Conservation (phyloP, 1,140 invertebrate species). For the Heterodera schachtii region DNA sequence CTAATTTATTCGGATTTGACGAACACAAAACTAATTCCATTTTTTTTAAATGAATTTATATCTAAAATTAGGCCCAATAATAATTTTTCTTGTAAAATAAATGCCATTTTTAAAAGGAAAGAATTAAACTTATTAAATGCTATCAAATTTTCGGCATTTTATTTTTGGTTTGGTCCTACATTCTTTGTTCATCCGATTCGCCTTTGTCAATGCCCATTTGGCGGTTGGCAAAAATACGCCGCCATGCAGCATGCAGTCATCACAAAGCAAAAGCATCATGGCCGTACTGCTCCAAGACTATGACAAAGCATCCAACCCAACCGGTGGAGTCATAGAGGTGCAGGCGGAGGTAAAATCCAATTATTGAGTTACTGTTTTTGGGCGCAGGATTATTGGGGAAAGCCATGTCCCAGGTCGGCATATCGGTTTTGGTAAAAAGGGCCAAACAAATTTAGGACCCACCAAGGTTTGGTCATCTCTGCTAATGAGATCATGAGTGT, state of each 20-base stretch:
- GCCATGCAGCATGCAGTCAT: slow-evolving; percentile 38
- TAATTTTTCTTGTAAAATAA: not conserved
- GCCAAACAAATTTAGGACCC: too few relatives aligned
- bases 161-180: not conserved
- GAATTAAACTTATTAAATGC: not conserved
- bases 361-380: slow-evolving; percentile 7
- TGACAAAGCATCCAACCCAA: slow-evolving; percentile 52
- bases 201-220: not conserved
- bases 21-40: too few relatives aligned
- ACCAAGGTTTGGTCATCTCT: too few relatives aligned
- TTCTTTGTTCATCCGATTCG: not conserved
- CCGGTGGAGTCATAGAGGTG: slow-evolving; percentile 42
- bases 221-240: not conserved
- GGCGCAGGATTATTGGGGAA: not conserved
- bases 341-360: slow-evolving; percentile 48
- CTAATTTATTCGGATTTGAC: too few relatives aligned
- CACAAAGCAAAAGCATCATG: slow-evolving; percentile 54
- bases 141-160: not conserved
- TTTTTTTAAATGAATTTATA: too few relatives aligned
- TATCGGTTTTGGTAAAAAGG: too few relatives aligned
- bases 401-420: too few relatives aligned
- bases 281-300: slow-evolving; percentile 50
- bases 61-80: too few relatives aligned
- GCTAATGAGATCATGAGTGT: too few relatives aligned
- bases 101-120: not conserved